phyloP scores from a whole-genome alignment of 2,113 vertebrate species.

The Turnix velox region DNA sequence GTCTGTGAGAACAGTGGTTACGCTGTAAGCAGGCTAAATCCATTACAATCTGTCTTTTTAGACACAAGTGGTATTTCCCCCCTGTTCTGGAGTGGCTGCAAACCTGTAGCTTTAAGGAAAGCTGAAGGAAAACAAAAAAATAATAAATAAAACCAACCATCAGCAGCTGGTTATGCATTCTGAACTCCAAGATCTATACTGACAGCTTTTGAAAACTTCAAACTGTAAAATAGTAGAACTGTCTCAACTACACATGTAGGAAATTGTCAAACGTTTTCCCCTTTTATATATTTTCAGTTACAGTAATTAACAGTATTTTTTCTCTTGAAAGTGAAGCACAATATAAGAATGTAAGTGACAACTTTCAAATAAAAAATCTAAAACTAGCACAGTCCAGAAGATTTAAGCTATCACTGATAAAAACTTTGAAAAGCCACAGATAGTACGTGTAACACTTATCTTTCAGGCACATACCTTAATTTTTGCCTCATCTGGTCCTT shows the following conservation, averaged over 20 bases:
- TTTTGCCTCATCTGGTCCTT: constrained; percentile 97
- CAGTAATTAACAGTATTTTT: neutral
- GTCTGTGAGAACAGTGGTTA: neutral
- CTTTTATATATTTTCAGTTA: neutral
- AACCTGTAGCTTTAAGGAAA: too few relatives aligned
- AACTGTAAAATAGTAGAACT: neutral
- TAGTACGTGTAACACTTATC: accelerated
- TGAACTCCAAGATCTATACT: neutral
- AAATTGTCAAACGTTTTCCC: neutral
- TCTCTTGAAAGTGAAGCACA: neutral
- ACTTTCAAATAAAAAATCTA: neutral
- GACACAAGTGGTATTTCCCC: neutral
- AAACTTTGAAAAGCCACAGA: neutral
- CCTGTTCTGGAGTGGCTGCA: neutral
- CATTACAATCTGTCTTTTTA: neutral
- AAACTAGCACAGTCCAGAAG: neutral
- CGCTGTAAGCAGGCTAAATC: neutral
- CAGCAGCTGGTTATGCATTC: neutral
- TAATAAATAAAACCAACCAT: neutral
- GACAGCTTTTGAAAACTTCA: neutral
- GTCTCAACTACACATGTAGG: neutral
- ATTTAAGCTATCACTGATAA: neutral
- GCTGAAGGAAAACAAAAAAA: neutral
- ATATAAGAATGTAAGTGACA: neutral
- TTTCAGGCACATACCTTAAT: constrained; percentile 84